phyloP scores from a whole-genome alignment of 1,140 invertebrate genomes.

The Bombus turneri region DNA sequence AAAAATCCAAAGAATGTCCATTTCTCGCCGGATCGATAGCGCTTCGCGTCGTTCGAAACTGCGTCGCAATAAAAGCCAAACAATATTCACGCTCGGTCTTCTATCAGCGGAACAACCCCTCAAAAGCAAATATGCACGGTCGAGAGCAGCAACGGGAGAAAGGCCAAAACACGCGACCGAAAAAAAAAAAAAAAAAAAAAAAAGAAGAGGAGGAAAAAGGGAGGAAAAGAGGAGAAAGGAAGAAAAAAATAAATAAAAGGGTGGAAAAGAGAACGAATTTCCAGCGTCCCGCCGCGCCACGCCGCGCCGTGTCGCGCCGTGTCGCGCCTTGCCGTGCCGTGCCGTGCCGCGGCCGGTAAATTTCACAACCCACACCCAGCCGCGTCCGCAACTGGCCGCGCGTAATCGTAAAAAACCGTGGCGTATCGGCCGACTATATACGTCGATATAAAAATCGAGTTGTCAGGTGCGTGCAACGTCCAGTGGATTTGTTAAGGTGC shows the following conservation, averaged over 20 bases:
- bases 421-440: constrained; percentile 47
- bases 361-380: constrained; percentile 25
- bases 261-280: constrained; percentile 26
- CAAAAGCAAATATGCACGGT: constrained; percentile 39
- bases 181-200: no score
- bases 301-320: background rate
- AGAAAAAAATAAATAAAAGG: background rate
- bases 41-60: background rate
- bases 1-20: constrained; percentile 13
- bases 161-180: background rate
- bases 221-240: background rate
- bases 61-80: constrained; percentile 40
- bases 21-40: constrained; percentile 26
- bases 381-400: constrained; percentile 43
- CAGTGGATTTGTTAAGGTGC: constrained; percentile 66
- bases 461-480: constrained; percentile 52
- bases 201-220: background rate
- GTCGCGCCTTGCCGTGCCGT: background rate
- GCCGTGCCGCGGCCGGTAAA: constrained; percentile 23
- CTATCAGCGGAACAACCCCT: constrained; percentile 46
- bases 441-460: constrained; percentile 61
- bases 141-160: constrained; percentile 5
- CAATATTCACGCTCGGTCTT: constrained; percentile 44
- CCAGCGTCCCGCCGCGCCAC: constrained; percentile 1
- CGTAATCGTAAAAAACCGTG: constrained; percentile 56